Percentiles rank a stretch among this genome's conserved stretches.
These are phyloP conservation scores for Saccostrea glomerata DNA, from an alignment of 1,140 invertebrate species.

Conservation along the genomic window DNA sequence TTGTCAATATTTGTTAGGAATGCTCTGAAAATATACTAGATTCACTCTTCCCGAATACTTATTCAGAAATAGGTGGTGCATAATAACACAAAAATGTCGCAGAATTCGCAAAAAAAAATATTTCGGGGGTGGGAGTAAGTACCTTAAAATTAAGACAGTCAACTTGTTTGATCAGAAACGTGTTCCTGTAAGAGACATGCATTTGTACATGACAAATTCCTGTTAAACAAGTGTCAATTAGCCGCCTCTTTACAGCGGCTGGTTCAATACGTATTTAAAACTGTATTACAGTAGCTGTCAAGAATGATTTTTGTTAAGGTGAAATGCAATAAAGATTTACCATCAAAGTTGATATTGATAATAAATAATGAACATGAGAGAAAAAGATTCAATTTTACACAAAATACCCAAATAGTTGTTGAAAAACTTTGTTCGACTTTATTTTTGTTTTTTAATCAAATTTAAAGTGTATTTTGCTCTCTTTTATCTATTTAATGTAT, in stretches of 20 bases:
- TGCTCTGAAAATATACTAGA: background rate
- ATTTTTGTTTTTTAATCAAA: too few relatives aligned
- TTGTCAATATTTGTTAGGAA: background rate
- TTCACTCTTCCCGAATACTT: background rate
- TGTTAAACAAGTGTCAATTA: background rate
- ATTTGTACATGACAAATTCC: background rate
- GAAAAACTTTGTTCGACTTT: background rate
- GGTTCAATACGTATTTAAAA: background rate
- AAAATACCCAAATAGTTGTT: background rate
- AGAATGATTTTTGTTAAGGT: background rate
- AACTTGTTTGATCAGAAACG: background rate
- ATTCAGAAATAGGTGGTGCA: background rate
- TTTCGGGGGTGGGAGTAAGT: background rate
- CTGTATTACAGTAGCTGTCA: background rate
- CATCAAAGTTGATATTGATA: background rate
- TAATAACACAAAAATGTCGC: background rate
- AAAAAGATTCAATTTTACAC: background rate
- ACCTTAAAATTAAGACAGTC: background rate
- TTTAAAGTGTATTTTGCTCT: too few relatives aligned
- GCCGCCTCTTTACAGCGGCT: background rate
- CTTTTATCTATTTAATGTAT: too few relatives aligned
- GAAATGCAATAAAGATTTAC: background rate
- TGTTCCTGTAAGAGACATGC: background rate
- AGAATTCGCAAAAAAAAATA: background rate
- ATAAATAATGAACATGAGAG: background rate